These are phyloP conservation scores for Spea bombifrons DNA, from an alignment of 2,113 vertebrate genomes.

Conservation along the genomic window DNA sequence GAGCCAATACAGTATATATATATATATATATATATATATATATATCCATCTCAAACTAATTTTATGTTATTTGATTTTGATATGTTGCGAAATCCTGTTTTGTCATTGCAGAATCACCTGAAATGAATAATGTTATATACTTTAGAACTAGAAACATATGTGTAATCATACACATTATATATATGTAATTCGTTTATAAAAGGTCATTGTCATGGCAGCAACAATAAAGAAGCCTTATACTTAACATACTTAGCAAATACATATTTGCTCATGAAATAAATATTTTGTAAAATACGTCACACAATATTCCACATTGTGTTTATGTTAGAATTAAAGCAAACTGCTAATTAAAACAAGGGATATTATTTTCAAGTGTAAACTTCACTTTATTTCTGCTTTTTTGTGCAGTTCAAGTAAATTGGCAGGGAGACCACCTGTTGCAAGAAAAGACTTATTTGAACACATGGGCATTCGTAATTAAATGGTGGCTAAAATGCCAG, in stretches of 20 bases:
- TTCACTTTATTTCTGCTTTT: too few relatives aligned
- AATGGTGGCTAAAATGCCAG: conserved; percentile 54
- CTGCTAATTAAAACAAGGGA: conserved; percentile 5
- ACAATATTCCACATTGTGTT: neutral
- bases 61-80: too few relatives aligned
- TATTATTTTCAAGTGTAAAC: too few relatives aligned
- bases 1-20: too few relatives aligned
- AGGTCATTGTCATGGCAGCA: conserved; percentile 35
- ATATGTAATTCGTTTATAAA: neutral
- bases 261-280: conserved; percentile 23
- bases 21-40: too few relatives aligned
- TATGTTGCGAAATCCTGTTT: too few relatives aligned
- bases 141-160: too few relatives aligned
- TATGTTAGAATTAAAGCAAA: conserved; percentile 26
- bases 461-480: conserved; percentile 54
- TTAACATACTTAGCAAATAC: conserved; percentile 20
- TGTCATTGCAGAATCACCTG: too few relatives aligned
- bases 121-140: too few relatives aligned
- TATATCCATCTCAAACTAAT: too few relatives aligned
- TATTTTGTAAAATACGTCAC: neutral
- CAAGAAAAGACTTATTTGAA: conserved; percentile 28
- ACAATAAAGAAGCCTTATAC: conserved; percentile 14
- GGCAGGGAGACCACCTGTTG: conserved; percentile 18
- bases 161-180: too few relatives aligned
- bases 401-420: conserved; percentile 16